These are phyloP conservation scores for Ctenochaetus hawaiiensis DNA, from an alignment of 2,797 vertebrate species.

Conservation along the genomic window DNA sequence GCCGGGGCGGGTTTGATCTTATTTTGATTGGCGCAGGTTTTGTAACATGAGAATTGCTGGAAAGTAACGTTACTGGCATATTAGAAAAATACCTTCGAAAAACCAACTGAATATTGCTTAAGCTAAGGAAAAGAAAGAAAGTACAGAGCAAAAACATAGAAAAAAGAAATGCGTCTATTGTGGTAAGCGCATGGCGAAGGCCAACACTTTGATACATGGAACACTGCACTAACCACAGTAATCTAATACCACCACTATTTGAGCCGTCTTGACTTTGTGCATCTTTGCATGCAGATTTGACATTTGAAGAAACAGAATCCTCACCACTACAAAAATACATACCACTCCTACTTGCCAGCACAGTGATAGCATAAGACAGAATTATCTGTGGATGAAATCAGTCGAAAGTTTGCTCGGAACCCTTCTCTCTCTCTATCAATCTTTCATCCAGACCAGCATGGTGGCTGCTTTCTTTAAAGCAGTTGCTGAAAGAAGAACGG, in stretches of 20 bases:
- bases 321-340: slow-evolving; percentile 20
- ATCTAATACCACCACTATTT: slow-evolving; percentile 34
- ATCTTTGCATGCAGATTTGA: slow-evolving; percentile 24
- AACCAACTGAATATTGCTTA: slow-evolving; percentile 42
- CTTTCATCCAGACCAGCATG: slow-evolving; percentile 75
- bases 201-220: slow-evolving; percentile 29
- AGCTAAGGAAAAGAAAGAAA: slow-evolving; percentile 24
- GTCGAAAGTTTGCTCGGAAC: slow-evolving; percentile 45
- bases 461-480: slow-evolving; percentile 57
- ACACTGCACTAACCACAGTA: slow-evolving; percentile 11
- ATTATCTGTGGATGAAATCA: slow-evolving; percentile 65
- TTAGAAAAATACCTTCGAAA: slow-evolving; percentile 39
- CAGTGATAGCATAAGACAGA: slow-evolving; percentile 40
- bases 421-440: slow-evolving; percentile 54
- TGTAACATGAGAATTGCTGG: slow-evolving; percentile 36
- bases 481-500: slow-evolving; percentile 62
- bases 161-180: slow-evolving; percentile 25
- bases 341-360: slow-evolving; percentile 14
- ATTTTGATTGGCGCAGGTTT: slow-evolving; percentile 60
- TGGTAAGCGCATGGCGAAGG: slow-evolving; percentile 14
- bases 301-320: slow-evolving; percentile 48
- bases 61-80: slow-evolving; percentile 27
- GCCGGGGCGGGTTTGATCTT: slow-evolving; percentile 61
- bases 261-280: slow-evolving; percentile 23
- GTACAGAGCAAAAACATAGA: slow-evolving; percentile 25